phyloP scores from a whole-genome alignment of 2,797 vertebrate species.

The Sylvilagus floridanus region DNA sequence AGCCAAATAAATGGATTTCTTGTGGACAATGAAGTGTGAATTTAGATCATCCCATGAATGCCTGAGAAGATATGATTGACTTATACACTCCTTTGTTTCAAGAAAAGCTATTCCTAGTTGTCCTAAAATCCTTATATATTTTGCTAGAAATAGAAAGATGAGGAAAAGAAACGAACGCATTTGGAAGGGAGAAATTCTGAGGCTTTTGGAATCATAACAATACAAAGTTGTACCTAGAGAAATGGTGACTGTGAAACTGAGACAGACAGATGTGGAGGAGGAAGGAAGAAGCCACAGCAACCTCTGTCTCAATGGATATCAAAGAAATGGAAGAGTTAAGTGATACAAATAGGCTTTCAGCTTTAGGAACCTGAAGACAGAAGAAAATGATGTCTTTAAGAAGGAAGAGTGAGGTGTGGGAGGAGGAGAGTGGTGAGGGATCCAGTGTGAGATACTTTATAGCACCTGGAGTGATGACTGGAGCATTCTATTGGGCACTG shows the following conservation, averaged over 20 bases:
- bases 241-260: neutral
- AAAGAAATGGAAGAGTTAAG: neutral
- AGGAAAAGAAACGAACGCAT: neutral
- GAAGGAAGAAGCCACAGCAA: neutral
- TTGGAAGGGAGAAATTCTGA: neutral
- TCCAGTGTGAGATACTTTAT: neutral
- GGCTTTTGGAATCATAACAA: neutral
- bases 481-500: neutral
- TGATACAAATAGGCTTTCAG: neutral
- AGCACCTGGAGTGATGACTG: neutral
- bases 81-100: neutral
- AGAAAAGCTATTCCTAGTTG: neutral
- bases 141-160: neutral
- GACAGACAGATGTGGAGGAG: neutral
- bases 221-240: neutral
- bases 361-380: neutral
- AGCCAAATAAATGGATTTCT: slow-evolving; percentile 69
- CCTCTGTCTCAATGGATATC: neutral
- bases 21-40: neutral
- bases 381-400: neutral
- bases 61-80: neutral
- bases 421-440: neutral
- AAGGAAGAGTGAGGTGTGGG: neutral
- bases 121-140: neutral
- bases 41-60: neutral